These are phyloP conservation scores for Deilephila elpenor DNA, from an alignment of 2,888 invertebrate genomes.

Conservation along the genomic window DNA sequence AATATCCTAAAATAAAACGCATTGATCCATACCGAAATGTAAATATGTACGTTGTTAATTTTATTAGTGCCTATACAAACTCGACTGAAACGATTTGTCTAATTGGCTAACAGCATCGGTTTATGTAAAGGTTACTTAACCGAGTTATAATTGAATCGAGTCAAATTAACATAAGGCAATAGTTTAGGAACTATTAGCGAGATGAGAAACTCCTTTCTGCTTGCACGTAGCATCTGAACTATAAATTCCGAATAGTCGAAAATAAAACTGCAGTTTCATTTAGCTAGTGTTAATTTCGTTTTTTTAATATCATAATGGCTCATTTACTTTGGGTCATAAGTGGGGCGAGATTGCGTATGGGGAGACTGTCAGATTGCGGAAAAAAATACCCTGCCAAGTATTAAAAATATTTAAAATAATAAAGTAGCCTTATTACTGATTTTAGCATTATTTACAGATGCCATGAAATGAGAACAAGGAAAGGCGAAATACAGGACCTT, in stretches of 20 bases:
- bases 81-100: not conserved
- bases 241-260: constrained; percentile 62
- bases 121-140: constrained; percentile 5
- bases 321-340: too few species aligned
- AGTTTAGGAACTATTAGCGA: constrained; percentile 46
- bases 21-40: too few species aligned
- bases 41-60: too few species aligned
- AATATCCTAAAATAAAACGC: too few species aligned
- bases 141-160: not conserved
- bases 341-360: too few species aligned
- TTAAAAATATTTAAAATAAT: too few species aligned
- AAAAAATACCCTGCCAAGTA: too few species aligned
- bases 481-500: not conserved
- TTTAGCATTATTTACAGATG: too few species aligned
- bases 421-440: too few species aligned
- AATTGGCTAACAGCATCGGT: constrained; percentile 6
- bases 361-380: too few species aligned
- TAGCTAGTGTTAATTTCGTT: not conserved
- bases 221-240: constrained; percentile 58
- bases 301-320: not conserved
- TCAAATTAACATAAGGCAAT: constrained; percentile 6
- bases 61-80: constrained; percentile 4
- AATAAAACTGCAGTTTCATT: constrained; percentile 52
- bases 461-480: not conserved
- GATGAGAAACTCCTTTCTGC: constrained; percentile 62